Percentiles rank a stretch among this genome's conserved stretches.
Evolutionary conservation across 2,888 invertebrate species (phyloP).

Genomic region (Arrhopalites spinosus): DNA sequence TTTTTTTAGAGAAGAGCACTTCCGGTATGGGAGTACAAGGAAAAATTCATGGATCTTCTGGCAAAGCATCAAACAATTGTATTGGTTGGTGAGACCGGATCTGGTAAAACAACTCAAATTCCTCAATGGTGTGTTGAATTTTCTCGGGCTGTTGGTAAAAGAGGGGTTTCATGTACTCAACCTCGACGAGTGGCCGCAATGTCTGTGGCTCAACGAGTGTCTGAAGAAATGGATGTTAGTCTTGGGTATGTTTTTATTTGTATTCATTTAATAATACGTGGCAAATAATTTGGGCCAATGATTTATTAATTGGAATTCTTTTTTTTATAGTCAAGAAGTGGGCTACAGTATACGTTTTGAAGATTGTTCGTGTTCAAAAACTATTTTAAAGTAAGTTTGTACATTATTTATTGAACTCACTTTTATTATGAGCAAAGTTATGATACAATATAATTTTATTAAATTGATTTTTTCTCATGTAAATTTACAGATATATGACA

Average conservation of each 20-base stretch:
- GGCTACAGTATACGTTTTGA: conserved; percentile 98
- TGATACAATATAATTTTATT: not conserved
- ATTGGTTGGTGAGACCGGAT: conserved; percentile 98
- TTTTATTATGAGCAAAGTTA: not conserved
- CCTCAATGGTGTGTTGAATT: conserved; percentile 91
- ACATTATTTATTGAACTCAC: not conserved
- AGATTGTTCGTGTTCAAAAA: conserved; percentile 94
- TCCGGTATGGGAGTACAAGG: conserved; percentile 97
- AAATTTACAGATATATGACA: conserved; percentile 82
- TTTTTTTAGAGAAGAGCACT: conserved; percentile 82
- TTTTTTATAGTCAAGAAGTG: too few species aligned
- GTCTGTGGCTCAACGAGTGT: conserved; percentile 96
- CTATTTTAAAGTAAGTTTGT: conserved; percentile 79
- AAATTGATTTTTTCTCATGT: conserved; percentile 12
- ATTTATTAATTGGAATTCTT: too few species aligned
- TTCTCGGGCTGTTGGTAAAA: conserved; percentile 67
- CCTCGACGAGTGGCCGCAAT: conserved; percentile 95
- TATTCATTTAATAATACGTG: too few species aligned
- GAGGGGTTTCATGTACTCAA: conserved; percentile 93
- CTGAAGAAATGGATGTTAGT: conserved; percentile 98
- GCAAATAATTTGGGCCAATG: too few species aligned
- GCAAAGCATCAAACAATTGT: conserved; percentile 92
- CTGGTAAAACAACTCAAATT: conserved; percentile 97
- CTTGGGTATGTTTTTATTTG: too few species aligned
- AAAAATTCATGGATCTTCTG: conserved; percentile 93